Evolutionary conservation across 2,113 vertebrate genomes (phyloP), one percentile per base, ranked within the genome.

Genomic region (Collichthys lucidus): DNA sequence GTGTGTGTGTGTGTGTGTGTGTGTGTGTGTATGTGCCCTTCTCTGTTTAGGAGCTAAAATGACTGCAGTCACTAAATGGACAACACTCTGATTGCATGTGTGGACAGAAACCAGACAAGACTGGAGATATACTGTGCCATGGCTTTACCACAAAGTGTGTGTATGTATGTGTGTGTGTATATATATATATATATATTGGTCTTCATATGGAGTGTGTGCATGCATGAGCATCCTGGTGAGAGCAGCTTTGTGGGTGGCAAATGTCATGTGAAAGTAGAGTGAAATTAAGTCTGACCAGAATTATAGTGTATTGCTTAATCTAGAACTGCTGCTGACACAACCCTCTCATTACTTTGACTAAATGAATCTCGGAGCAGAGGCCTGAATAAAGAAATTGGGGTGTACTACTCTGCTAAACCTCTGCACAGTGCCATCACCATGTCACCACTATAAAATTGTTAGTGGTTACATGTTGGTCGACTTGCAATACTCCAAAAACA

Each of bases 331-430:
- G 59, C 60, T 61, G 75, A 87, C 78, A 70, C 69, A 83, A 80
- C 70, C 83, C 80, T 86, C 64, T 87, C 74, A 91, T 91, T 90
- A 87, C 57, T 53, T 24, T 12, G 35, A 79, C 61, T 84, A 74
- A 86, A 85, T 84, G 69, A 88, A 80, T 68, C 72, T 80, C 61
- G 63, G 72, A 46, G 65, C 47, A 12, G 62, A 74, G 73, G 64
- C 12, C 63, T 67, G 22, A 55, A 49, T 67, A 70, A 56, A 63
- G 14, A 49, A 66, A 59, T 46, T 61, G 44, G 22, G 55, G 64
- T 68, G 62, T 50, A 44, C 47, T 76, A 55, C 47, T 70, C 16
- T 40, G 19, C 56, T 80, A 22, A 77, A 79, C 52, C 14, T 57
- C 67, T 42, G 56, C 63, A 44, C 68, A 15, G 49, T 44, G 49